Evolutionary conservation across 2,113 vertebrate species (phyloP), one percentile per base, ranked within the genome.

Genomic region (Seriola dumerili): DNA sequence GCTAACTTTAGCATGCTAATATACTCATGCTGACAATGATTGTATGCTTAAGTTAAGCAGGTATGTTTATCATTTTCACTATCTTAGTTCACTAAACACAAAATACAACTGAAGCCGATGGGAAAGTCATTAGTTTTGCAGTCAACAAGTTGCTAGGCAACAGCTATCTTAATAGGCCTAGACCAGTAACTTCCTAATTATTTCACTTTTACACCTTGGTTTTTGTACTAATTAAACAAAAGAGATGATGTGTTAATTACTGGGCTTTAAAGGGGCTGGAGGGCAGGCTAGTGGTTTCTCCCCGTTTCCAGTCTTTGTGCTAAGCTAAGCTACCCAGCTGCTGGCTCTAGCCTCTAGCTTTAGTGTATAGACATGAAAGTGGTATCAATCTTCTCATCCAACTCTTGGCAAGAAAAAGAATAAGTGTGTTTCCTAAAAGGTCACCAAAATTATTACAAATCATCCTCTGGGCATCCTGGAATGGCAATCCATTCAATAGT

Each of bases 81-180:
- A 2, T 21, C 2, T 44, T 23, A 68, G 17, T 32, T 50, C 55
- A 63, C 55, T 17, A 10, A 65, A 14, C 4, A 21, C 3, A 63
- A 64, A n/a, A 11, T 29, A 7, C 19, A 73, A 3, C 17, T 11
- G 12, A 67, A 44, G 25, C 54, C 46, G 44, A 46, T 40, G 8
- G n/a, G 44, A 68, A 62, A 55, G 23, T 68, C 9, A 11, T 71
- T 58, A 8, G 23, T 19, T 78, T 19, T 59, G 12, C 50, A 50
- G 48, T 29, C 29, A 57, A 44, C 17, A 25, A 52, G 59, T 83
- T 82, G 38, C 23, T 58, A 32, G 11, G 32, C 74, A 72, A 78
- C 73, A 40, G 40, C 2, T 16, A 29, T 29, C 29, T 29, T 29
- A 29, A 29, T 29, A 29, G 36, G 48, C 59, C 73, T 9, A 48